Evolutionary conservation across 2,113 vertebrate genomes (phyloP), one percentile per base, ranked within the genome.

Genomic region (Odobenus rosmarus): DNA sequence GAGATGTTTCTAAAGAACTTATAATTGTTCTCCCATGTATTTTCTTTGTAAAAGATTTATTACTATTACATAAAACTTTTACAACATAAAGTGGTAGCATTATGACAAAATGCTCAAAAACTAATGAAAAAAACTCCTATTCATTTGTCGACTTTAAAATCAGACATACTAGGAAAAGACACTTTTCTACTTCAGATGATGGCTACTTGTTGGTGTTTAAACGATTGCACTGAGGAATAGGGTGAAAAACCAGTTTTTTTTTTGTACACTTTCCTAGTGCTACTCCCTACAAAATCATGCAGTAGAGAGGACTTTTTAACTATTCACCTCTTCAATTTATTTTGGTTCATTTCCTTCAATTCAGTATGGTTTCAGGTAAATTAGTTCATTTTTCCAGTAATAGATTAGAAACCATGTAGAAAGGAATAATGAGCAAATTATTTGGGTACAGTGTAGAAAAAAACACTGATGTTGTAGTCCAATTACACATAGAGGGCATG

Each of bases 1-100:
- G 77, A 95, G 91, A 69, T 94, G 36, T 74, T 95, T 86, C 46
- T 82, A 18, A 80, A 95, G 67, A 88, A n/a, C 36, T 82, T 87
- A n/a, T 90, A 90, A 92, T 92, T 96, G 42, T 76, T 95, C 90
- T 95, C 85, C 21, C 36, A 53, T n/a, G 14, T 92, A 94, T 94
- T 97, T 97, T 96, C 23, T 67, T 77, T 71, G 74, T 61, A 16
- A 77, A 93, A 93, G 23, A 88, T 90, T 93, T 96, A 69, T 96
- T 88, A 84, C 28, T 91, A 62, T 51, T 83, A 80, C 36, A 84
- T 55, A 69, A 79, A 79, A 95, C 10, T 87, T 79, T 46, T 91
- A 82, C 6, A 93, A 36, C 46, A 95, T 81, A 93, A 49, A 28
- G 4, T 89, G 46, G 36, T 31, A 93, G 31, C n/a, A 31, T 69